Conservation (phyloP, 2,113 vertebrate species). For the Clarias magur region DNA sequence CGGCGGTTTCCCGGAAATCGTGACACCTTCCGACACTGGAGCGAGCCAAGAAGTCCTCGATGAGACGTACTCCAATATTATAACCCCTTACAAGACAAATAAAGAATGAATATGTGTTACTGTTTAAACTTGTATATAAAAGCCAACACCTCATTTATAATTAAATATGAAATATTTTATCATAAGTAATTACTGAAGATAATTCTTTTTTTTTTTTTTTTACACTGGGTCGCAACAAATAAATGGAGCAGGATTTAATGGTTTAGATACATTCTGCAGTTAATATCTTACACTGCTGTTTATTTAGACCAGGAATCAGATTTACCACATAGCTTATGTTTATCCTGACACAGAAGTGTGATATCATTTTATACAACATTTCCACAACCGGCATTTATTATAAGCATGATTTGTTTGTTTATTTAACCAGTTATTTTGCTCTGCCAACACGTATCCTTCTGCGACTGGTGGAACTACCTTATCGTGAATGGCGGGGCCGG, state of each 20-base stretch:
- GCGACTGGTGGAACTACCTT: too few relatives aligned
- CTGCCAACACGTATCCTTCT: too few relatives aligned
- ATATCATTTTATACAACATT: too few relatives aligned
- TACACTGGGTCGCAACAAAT: not conserved
- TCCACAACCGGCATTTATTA: too few relatives aligned
- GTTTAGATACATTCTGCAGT: not conserved
- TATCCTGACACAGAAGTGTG: not conserved
- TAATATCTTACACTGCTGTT: not conserved
- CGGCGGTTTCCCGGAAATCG: slow-evolving; percentile 97
- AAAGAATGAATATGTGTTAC: not conserved
- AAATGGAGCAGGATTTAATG: not conserved
- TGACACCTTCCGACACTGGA: slow-evolving; percentile 96
- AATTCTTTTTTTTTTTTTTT: not conserved
- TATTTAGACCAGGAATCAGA: not conserved
- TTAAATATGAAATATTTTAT: not conserved
- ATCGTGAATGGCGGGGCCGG: too few relatives aligned
- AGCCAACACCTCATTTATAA: not conserved
- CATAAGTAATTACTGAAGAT: not conserved
- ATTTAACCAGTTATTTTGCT: too few relatives aligned
- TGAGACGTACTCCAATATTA: slow-evolving; percentile 96
- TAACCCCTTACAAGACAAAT: slow-evolving; percentile 82
- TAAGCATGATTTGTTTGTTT: too few relatives aligned
- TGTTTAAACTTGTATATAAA: not conserved
- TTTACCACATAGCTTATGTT: not conserved
- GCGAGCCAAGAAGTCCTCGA: slow-evolving; percentile 97